Percentiles rank a stretch among this genome's conserved stretches.
These are phyloP conservation scores for Sturnus vulgaris DNA, from an alignment of 2,113 vertebrate genomes.

Conservation along the genomic window DNA sequence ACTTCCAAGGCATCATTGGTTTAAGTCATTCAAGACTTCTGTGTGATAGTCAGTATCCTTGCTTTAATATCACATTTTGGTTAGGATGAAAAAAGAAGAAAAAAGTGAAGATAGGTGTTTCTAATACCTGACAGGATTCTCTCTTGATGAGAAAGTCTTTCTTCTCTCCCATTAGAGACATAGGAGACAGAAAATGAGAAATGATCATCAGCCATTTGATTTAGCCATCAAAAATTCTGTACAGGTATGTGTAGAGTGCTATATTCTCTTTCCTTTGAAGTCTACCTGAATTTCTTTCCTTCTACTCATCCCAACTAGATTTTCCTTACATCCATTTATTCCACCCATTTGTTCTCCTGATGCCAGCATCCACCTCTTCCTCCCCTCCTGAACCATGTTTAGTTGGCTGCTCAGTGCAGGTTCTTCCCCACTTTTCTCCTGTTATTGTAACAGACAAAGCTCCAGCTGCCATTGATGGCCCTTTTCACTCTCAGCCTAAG, in stretches of 20 bases:
- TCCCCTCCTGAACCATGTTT: not conserved
- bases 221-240: not conserved
- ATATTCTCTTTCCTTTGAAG: not conserved
- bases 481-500: not conserved
- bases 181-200: not conserved
- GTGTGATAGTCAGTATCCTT: not conserved
- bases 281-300: not conserved
- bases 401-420: not conserved
- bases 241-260: not conserved
- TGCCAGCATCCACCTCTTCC: not conserved
- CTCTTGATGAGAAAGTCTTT: not conserved
- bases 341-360: not conserved
- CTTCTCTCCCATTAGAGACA: not conserved
- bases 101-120: not conserved
- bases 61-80: not conserved
- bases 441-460: not conserved
- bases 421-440: not conserved
- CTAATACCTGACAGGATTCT: not conserved
- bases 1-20: not conserved
- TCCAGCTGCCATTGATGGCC: not conserved
- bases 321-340: not conserved
- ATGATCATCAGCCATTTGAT: not conserved
- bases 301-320: not conserved
- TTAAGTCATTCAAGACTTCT: not conserved
- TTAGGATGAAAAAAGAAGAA: not conserved